Percentiles rank a stretch among this genome's conserved stretches.
Evolutionary conservation across 2,888 invertebrate genomes (phyloP).

Genomic region (Eristalis pertinax): DNA sequence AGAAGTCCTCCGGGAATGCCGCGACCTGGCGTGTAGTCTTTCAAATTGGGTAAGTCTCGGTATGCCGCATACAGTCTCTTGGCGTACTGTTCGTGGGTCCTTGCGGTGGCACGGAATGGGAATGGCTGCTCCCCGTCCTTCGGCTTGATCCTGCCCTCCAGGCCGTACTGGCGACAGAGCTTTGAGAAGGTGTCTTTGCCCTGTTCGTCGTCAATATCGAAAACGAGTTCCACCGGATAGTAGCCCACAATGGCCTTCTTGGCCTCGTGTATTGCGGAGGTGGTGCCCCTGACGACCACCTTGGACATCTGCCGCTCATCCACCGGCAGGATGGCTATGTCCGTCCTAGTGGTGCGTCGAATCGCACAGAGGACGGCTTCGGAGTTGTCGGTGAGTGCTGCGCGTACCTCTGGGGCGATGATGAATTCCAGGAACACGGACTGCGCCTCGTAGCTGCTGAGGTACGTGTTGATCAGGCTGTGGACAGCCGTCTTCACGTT

Average conservation of each 20-base stretch:
- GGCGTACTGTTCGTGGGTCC: neutral
- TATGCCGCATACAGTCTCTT: neutral
- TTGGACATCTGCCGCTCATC: neutral
- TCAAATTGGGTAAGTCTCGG: neutral
- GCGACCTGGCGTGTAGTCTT: no score
- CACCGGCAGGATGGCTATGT: neutral
- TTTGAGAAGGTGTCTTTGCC: neutral
- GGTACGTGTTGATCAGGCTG: constrained; percentile 84
- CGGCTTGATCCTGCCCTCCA: neutral
- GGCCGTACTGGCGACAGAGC: neutral
- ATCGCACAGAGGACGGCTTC: neutral
- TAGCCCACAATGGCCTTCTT: neutral
- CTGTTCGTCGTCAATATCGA: neutral
- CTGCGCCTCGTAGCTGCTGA: constrained; percentile 85
- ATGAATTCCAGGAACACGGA: constrained; percentile 85
- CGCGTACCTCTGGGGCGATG: neutral
- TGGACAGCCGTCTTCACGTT: constrained; percentile 94
- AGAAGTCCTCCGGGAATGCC: no score
- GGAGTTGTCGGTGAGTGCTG: neutral
- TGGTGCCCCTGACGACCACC: neutral
- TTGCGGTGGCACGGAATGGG: neutral
- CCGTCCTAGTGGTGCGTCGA: neutral
- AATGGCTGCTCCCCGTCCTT: neutral
- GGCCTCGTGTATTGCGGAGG: neutral
- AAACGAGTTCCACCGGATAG: neutral